phyloP scores from a whole-genome alignment of 1,140 invertebrate species.

The Drosophila obscura region DNA sequence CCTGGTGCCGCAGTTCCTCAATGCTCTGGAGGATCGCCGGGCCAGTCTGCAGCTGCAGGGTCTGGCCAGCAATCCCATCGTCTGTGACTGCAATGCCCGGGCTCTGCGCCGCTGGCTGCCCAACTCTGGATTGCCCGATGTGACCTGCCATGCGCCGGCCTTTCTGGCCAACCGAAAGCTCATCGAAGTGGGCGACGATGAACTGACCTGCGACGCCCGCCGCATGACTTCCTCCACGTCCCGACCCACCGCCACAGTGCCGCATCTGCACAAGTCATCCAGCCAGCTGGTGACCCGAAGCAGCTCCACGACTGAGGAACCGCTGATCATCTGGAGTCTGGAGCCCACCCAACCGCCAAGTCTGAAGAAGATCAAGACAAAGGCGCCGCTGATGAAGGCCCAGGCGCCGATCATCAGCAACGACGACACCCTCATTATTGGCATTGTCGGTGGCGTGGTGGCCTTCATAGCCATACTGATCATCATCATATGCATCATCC shows the following conservation, averaged over 20 bases:
- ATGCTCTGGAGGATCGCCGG: constrained; percentile 91
- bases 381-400: constrained; percentile 85
- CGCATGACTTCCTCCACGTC: constrained; percentile 85
- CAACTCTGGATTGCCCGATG: constrained; percentile 85
- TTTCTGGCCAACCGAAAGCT: constrained; percentile 88
- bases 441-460: constrained; percentile 95
- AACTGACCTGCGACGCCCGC: constrained; percentile 90
- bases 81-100: constrained; percentile 93
- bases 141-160: constrained; percentile 88
- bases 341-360: constrained; percentile 86
- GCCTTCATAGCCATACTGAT: constrained; percentile 94
- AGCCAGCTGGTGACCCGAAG: constrained; percentile 85
- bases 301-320: constrained; percentile 87
- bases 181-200: constrained; percentile 90
- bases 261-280: constrained; percentile 71
- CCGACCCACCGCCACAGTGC: constrained; percentile 76
- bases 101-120: constrained; percentile 91
- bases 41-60: constrained; percentile 89
- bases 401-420: constrained; percentile 88
- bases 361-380: constrained; percentile 85
- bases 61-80: constrained; percentile 90
- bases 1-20: constrained; percentile 90
- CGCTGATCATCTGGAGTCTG: constrained; percentile 94
- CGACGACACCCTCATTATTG: constrained; percentile 95
- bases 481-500: constrained; percentile 93